A percentile compares a stretch with the other conserved stretches of the same genome.
Conservation (phyloP, 2,888 invertebrate species). For the Apamea anceps region DNA sequence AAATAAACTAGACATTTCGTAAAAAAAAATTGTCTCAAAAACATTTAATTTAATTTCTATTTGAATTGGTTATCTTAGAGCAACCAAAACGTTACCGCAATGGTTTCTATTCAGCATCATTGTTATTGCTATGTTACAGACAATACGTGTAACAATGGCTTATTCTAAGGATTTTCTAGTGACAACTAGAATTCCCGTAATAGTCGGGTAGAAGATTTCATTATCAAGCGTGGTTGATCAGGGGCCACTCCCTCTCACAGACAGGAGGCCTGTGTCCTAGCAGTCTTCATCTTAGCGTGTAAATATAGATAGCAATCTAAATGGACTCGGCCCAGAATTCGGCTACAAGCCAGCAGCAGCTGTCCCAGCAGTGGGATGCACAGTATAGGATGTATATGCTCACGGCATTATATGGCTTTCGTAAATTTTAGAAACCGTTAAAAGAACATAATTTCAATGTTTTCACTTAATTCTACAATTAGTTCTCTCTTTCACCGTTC, state of each 20-base stretch:
- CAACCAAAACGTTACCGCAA: neutral
- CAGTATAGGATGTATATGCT: neutral
- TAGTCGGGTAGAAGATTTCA: neutral
- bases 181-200: neutral
- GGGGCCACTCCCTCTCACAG: neutral
- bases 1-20: neutral
- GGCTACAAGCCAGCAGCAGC: too few species aligned
- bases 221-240: neutral
- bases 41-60: neutral
- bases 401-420: neutral
- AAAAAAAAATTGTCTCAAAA: neutral
- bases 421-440: neutral
- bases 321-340: too few species aligned
- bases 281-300: too few species aligned
- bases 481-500: neutral
- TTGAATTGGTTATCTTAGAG: neutral
- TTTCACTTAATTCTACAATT: slow-evolving; percentile 9
- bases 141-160: neutral
- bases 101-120: neutral
- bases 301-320: too few species aligned
- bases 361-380: neutral
- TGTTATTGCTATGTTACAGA: neutral
- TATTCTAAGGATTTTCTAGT: neutral
- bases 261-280: neutral
- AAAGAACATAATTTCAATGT: neutral